These are phyloP conservation scores for Plutomurus gul DNA, from an alignment of 1,140 invertebrate genomes.

Conservation along the genomic window DNA sequence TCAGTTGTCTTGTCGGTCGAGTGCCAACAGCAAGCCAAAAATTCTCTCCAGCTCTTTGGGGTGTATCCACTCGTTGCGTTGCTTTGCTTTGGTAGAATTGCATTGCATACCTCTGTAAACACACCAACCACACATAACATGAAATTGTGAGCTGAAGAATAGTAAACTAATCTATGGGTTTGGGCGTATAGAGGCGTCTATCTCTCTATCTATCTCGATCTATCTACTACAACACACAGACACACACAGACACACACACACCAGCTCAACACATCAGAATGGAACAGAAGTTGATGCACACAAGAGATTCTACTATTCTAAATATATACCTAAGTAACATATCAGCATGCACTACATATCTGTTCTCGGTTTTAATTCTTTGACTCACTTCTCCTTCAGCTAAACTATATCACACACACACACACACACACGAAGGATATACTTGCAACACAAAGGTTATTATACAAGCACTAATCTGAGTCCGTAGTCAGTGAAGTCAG, in stretches of 20 bases:
- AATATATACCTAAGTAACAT: not conserved
- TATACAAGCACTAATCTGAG: no score
- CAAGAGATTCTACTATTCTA: no score
- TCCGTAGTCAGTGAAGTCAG: no score
- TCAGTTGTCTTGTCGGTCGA: conserved; percentile 25
- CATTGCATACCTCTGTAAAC: not conserved
- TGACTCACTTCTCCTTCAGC: no score
- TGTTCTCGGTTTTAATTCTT: no score
- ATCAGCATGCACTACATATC: no score
- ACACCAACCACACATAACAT: not conserved
- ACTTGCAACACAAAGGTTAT: no score
- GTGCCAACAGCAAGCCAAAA: conserved; percentile 22
- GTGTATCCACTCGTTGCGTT: conserved; percentile 23
- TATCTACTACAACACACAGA: not conserved
- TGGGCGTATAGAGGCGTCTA: not conserved
- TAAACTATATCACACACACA: no score
- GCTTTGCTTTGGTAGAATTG: not conserved
- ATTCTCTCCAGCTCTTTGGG: conserved; percentile 22
- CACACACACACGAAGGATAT: no score
- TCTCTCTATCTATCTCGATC: not conserved
- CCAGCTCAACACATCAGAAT: not conserved
- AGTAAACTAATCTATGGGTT: conserved; percentile 17
- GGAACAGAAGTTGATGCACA: no score
- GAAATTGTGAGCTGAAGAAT: not conserved
- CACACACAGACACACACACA: not conserved